phyloP scores from a whole-genome alignment of 2,797 vertebrate species.

The Xerus rutilus region DNA sequence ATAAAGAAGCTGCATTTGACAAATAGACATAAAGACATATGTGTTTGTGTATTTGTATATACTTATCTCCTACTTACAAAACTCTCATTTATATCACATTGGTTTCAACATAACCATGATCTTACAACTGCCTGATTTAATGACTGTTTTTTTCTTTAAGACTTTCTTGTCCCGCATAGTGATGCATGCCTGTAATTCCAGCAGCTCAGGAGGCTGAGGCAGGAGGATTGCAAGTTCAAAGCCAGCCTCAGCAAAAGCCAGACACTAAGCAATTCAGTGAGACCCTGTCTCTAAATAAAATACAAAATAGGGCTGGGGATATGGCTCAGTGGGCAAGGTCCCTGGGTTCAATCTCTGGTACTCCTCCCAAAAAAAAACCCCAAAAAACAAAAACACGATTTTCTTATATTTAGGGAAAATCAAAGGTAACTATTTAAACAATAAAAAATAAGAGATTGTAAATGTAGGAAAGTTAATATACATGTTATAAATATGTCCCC shows the following conservation, averaged over 20 bases:
- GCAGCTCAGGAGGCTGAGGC: too few species aligned
- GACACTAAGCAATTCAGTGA: too few species aligned
- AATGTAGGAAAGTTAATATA: neutral
- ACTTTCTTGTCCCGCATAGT: neutral
- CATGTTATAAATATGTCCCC: neutral
- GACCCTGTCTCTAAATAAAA: too few species aligned
- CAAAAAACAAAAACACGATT: neutral
- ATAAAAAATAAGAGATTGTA: conserved; percentile 13
- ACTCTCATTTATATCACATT: neutral
- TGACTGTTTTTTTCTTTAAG: neutral
- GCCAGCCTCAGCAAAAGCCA: too few species aligned
- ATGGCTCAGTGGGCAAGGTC: too few species aligned
- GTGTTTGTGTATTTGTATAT: neutral
- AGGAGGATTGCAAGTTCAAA: too few species aligned
- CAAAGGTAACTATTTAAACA: conserved; percentile 20
- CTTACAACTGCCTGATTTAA: neutral
- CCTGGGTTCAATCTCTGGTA: too few species aligned
- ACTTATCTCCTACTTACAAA: neutral
- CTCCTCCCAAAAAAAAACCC: too few species aligned
- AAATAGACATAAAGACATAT: neutral
- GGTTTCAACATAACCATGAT: conserved; percentile 32
- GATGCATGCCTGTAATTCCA: too few species aligned
- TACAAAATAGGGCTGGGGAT: too few species aligned
- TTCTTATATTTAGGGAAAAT: neutral
- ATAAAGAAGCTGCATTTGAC: neutral